Percentiles rank a stretch among this genome's conserved stretches.
phyloP scores from a whole-genome alignment of 1,140 invertebrate genomes.

The Portunus trituberculatus region DNA sequence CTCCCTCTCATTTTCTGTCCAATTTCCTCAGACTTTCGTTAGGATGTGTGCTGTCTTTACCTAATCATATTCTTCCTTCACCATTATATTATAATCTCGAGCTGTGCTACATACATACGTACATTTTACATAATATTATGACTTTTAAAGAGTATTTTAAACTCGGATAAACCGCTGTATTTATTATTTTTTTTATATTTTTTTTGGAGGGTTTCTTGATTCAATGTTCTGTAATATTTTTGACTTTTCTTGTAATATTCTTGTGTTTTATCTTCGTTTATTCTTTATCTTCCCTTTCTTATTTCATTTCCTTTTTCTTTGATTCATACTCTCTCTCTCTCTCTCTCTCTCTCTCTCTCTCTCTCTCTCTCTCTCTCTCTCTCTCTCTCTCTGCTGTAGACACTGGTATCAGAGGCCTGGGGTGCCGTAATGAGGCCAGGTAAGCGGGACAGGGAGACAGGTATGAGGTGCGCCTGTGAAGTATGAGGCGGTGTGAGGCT shows the following conservation, averaged over 20 bases:
- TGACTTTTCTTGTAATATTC: too few species aligned
- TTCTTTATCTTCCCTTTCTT: neutral
- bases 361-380: conserved; percentile 20
- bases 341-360: conserved; percentile 20
- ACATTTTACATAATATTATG: too few species aligned
- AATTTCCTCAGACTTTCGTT: neutral
- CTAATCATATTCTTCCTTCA: neutral
- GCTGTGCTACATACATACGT: too few species aligned
- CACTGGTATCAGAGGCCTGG: neutral
- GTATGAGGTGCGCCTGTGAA: neutral
- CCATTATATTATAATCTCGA: too few species aligned
- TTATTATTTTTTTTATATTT: neutral
- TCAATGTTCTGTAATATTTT: too few species aligned
- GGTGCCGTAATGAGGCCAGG: neutral
- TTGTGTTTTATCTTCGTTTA: too few species aligned
- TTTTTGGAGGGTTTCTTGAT: neutral
- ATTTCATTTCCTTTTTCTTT: neutral
- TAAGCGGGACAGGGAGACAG: conserved; percentile 17
- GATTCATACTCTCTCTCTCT: neutral
- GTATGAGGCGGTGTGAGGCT: neutral
- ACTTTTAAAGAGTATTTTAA: too few species aligned
- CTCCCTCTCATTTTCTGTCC: neutral
- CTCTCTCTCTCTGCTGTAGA: neutral
- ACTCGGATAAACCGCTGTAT: neutral
- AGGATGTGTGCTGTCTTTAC: too few species aligned